Conservation (phyloP, 2,113 vertebrate genomes). For the Myotis lucifugus region DNA sequence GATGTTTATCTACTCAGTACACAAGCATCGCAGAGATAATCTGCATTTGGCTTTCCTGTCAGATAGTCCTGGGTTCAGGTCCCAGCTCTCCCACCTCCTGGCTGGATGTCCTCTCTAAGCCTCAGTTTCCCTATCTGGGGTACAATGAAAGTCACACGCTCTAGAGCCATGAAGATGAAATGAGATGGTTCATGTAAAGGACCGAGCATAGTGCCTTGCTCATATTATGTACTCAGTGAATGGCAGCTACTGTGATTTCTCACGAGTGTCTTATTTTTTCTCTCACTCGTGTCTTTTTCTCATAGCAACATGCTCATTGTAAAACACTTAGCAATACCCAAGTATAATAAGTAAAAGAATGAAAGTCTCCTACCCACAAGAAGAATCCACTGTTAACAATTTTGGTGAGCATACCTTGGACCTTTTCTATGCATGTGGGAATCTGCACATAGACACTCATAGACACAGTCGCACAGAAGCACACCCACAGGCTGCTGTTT, state of each 20-base stretch:
- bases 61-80: not conserved
- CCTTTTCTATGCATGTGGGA: not conserved
- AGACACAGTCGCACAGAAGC: too few species aligned
- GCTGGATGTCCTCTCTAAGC: not conserved
- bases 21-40: not conserved
- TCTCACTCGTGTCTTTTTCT: not conserved
- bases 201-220: not conserved
- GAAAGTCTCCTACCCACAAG: not conserved
- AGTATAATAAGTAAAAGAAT: not conserved
- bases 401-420: not conserved
- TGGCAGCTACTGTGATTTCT: not conserved
- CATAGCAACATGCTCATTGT: not conserved
- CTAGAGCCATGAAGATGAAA: not conserved
- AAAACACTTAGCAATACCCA: not conserved
- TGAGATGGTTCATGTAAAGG: not conserved
- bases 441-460: fast-evolving
- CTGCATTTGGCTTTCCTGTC: not conserved
- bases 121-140: not conserved
- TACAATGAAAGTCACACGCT: not conserved
- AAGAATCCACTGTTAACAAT: not conserved
- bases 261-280: not conserved
- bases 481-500: not conserved
- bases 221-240: not conserved
- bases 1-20: not conserved
- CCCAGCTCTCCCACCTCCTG: not conserved